phyloP scores from a whole-genome alignment of 2,113 vertebrate genomes.

The Mastomys natalensis region DNA sequence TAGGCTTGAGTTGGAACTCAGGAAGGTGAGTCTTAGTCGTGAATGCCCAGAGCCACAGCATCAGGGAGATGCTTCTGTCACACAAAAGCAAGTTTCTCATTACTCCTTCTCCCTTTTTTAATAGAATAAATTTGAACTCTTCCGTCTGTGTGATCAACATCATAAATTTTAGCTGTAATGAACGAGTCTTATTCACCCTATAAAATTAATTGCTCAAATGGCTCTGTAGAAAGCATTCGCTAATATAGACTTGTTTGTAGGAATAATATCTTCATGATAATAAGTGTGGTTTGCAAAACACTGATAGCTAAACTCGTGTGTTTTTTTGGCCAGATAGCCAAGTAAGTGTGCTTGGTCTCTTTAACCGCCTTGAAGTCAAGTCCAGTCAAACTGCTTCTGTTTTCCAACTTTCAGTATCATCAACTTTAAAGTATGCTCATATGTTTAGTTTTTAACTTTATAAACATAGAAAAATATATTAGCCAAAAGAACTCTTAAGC shows the following conservation, averaged over 20 bases:
- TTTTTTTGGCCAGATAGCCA: not conserved
- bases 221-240: not conserved
- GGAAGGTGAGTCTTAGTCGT: not conserved
- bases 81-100: not conserved
- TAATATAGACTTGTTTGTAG: not conserved
- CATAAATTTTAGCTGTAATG: not conserved
- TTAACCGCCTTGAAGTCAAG: not conserved
- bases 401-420: not conserved
- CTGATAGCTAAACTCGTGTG: not conserved
- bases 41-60: not conserved
- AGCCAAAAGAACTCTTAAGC: not conserved
- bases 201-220: not conserved
- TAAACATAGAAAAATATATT: not conserved
- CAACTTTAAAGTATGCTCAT: not conserved
- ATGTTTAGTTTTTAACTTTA: not conserved
- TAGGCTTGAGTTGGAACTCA: not conserved
- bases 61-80: not conserved
- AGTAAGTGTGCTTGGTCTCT: not conserved
- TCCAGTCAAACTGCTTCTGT: not conserved
- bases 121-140: not conserved
- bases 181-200: not conserved
- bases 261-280: not conserved
- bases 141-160: not conserved
- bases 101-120: not conserved
- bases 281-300: not conserved